Evolutionary conservation across 2,113 vertebrate species (phyloP).

Genomic region (Ophiodon elongatus): DNA sequence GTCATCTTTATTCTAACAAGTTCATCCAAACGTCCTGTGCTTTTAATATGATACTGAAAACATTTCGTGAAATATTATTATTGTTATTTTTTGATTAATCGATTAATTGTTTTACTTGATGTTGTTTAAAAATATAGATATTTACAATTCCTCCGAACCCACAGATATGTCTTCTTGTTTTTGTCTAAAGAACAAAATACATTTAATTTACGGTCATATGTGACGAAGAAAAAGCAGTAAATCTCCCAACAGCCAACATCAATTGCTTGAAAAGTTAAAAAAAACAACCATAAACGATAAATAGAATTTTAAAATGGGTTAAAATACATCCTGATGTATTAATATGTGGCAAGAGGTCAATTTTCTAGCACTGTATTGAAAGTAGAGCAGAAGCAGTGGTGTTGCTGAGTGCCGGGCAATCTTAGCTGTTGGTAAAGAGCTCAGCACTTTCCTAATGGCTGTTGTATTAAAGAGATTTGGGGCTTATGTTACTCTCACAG

Average conservation of each 20-base stretch:
- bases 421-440: slow-evolving; percentile 75
- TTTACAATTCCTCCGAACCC: neutral
- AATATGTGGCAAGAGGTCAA: neutral
- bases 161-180: neutral
- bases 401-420: slow-evolving; percentile 54
- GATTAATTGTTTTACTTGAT: too few species aligned
- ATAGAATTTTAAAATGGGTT: neutral
- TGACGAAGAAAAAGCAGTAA: neutral
- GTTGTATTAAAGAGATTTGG: slow-evolving; percentile 82
- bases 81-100: neutral
- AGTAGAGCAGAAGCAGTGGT: slow-evolving; percentile 38
- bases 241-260: neutral
- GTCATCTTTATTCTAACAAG: neutral
- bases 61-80: neutral
- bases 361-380: slow-evolving; percentile 16
- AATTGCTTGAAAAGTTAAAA: neutral
- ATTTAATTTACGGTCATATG: neutral
- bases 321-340: neutral
- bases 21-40: neutral
- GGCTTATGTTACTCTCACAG: slow-evolving; percentile 78
- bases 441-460: slow-evolving; percentile 84
- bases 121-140: too few species aligned
- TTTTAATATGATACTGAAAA: neutral
- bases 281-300: too few species aligned
- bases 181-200: neutral